phyloP scores from a whole-genome alignment of 2,113 vertebrate species.

The Eubucco bourcierii region DNA sequence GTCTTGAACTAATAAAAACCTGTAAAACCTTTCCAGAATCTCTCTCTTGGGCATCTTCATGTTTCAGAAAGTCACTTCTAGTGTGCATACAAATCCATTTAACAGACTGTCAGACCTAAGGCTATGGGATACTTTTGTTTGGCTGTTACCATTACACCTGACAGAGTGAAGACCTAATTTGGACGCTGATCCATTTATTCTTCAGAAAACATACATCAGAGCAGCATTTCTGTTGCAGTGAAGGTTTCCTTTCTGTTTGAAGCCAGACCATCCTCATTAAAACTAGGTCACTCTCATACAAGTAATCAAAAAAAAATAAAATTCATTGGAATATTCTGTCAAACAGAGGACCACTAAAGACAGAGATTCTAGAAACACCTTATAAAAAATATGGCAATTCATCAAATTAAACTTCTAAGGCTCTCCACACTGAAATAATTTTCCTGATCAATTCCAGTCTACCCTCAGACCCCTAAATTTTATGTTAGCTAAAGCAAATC shows the following conservation, averaged over 20 bases:
- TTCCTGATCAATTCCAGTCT: not conserved
- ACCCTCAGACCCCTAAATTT: not conserved
- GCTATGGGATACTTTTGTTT: conserved; percentile 12
- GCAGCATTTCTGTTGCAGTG: not conserved
- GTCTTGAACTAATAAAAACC: conserved; percentile 52
- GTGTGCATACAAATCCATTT: conserved; percentile 51
- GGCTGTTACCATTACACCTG: conserved; percentile 1
- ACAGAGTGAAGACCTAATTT: conserved; percentile 41
- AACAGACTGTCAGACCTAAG: conserved; percentile 40
- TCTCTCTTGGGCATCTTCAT: conserved; percentile 34
- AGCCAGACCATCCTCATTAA: not conserved
- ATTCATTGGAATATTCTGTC: not conserved
- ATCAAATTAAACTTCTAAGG: not conserved
- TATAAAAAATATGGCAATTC: not conserved
- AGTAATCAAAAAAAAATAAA: not conserved
- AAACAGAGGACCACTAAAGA: not conserved
- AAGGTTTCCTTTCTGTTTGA: not conserved
- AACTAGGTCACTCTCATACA: not conserved
- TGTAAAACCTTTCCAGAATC: conserved; percentile 41
- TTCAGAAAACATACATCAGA: not conserved
- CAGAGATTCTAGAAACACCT: not conserved
- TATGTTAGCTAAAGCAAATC: not conserved
- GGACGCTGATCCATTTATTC: not conserved
- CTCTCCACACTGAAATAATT: not conserved
- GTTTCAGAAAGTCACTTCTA: conserved; percentile 36